Percentiles rank a stretch among this genome's conserved stretches.
These are phyloP conservation scores for Terebella lapidaria DNA, from an alignment of 2,888 invertebrate genomes.

Conservation along the genomic window DNA sequence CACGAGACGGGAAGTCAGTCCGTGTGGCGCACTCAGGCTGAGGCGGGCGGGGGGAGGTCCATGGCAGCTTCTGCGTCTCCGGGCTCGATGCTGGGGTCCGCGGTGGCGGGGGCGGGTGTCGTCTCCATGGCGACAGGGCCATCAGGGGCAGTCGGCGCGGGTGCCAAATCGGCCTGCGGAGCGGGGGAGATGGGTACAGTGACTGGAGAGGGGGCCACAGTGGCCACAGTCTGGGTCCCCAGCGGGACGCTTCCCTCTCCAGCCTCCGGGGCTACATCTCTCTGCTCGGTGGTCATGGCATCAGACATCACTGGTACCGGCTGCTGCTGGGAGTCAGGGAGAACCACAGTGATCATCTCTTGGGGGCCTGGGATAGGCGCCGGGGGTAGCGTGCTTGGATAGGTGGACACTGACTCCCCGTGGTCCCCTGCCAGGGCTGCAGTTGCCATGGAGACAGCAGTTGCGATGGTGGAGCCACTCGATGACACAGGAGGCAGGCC, in stretches of 20 bases:
- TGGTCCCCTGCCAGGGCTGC: background rate
- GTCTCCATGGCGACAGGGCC: background rate
- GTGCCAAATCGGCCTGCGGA: background rate
- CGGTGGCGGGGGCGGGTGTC: background rate
- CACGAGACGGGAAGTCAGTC: too few relatives aligned
- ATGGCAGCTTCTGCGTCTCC: background rate
- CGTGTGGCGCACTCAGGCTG: too few relatives aligned
- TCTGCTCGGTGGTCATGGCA: background rate
- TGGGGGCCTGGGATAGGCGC: background rate
- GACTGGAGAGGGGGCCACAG: background rate
- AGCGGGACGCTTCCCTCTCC: background rate
- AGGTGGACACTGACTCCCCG: background rate
- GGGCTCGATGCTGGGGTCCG: background rate
- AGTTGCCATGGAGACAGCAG: background rate
- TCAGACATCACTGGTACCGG: background rate
- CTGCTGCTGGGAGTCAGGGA: background rate
- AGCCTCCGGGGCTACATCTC: background rate
- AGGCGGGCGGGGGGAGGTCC: too few relatives aligned
- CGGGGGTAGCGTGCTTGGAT: background rate
- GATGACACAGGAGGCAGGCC: too few relatives aligned
- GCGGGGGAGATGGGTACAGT: background rate
- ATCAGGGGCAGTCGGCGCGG: too few relatives aligned
- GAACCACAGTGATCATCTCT: background rate
- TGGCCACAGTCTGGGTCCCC: background rate
- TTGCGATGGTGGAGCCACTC: background rate